These are phyloP conservation scores for Latrodectus elegans DNA, from an alignment of 2,888 invertebrate genomes.

Conservation along the genomic window DNA sequence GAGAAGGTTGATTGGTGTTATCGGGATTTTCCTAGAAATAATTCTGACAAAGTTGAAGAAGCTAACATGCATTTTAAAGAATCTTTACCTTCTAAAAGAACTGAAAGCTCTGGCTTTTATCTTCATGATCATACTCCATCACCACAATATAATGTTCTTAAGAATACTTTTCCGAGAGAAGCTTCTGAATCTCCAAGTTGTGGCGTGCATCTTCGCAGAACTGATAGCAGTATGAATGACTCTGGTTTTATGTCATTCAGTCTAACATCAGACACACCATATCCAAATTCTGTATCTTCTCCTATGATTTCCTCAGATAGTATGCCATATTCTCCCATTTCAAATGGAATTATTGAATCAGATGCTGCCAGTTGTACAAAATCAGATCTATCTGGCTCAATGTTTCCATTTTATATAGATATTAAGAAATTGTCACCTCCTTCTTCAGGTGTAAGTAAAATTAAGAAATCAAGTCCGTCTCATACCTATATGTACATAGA, in stretches of 20 bases:
- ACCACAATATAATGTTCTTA: constrained; percentile 59
- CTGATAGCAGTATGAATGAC: constrained; percentile 68
- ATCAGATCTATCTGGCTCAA: constrained; percentile 56
- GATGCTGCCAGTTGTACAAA: constrained; percentile 35
- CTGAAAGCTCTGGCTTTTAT: constrained; percentile 49
- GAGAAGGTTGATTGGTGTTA: constrained; percentile 48
- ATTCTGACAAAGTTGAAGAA: constrained; percentile 3
- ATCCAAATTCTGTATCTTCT: constrained; percentile 54
- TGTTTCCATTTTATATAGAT: constrained; percentile 70
- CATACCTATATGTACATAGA: constrained; percentile 68
- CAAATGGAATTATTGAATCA: constrained; percentile 9
- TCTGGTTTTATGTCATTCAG: constrained; percentile 69
- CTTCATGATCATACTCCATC: constrained; percentile 64
- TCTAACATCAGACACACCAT: constrained; percentile 60
- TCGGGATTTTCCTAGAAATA: constrained; percentile 7
- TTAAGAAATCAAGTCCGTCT: constrained; percentile 43
- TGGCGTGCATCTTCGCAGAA: constrained; percentile 52
- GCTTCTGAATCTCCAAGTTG: constrained; percentile 1
- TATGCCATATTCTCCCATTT: constrained; percentile 11
- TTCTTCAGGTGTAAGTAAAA: constrained; percentile 9
- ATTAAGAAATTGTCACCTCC: constrained; percentile 62
- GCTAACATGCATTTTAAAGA: constrained; percentile 6
- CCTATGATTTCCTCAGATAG: constrained; percentile 66
- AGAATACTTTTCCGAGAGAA: constrained; percentile 44
- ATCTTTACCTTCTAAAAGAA: constrained; percentile 21